Conservation (phyloP, 2,113 vertebrate species). For the Erythrocebus patas region DNA sequence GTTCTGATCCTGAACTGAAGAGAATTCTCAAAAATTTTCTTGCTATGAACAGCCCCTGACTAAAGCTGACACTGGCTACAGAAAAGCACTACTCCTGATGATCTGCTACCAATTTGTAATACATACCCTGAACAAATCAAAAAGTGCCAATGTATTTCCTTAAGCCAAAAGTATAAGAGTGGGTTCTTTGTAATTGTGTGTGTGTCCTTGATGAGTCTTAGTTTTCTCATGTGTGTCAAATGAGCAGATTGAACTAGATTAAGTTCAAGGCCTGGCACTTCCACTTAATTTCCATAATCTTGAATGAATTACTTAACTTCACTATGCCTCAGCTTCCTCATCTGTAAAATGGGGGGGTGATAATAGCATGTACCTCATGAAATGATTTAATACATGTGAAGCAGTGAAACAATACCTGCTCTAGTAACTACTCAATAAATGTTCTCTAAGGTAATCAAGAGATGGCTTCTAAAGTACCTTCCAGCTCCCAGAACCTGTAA, state of each 20-base stretch:
- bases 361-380: background rate
- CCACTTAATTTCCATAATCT: background rate
- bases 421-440: background rate
- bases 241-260: background rate
- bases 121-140: background rate
- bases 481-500: background rate
- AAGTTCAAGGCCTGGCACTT: background rate
- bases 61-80: background rate
- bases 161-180: background rate
- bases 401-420: background rate
- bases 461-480: background rate
- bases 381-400: background rate
- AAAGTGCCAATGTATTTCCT: background rate
- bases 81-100: background rate
- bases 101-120: background rate
- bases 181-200: background rate
- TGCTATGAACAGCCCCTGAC: background rate
- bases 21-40: background rate
- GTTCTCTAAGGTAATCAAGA: background rate
- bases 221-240: background rate
- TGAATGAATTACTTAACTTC: background rate
- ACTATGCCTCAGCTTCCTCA: background rate
- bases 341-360: background rate
- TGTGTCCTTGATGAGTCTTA: background rate
- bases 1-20: slow-evolving; percentile 13